Base-by-base conservation (phyloP, 1,140 invertebrate species). In the Gyrodactylus bullatarudis region DNA sequence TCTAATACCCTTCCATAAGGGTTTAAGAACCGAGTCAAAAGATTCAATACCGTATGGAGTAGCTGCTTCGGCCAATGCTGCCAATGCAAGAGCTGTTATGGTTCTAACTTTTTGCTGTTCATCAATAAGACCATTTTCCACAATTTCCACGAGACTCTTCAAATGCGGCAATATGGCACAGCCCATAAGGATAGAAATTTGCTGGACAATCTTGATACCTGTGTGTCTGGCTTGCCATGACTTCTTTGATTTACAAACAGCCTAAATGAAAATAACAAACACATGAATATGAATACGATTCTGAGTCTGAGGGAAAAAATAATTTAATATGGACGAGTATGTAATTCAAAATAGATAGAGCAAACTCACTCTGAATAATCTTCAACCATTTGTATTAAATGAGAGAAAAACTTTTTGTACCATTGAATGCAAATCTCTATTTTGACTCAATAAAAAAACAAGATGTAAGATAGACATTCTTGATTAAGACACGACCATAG, bases 171-270 rank as follows among this genome's bases (percentile, higher is more conserved):
- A 81, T 78, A 99, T 97, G 68, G 95, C 95, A 81, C 95, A 99
- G 0, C 95, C 95, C 94, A 99, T 98, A 0, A 99, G 82, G 78
- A 99, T 99, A 34, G 94, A 91, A 76, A 99, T 98, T 83, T 99
- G 95, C 80, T 99, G 95, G 0, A 99, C 94, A 79, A 99, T 99
- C 83, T 99, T 99, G 72, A 99, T 99, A 79, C 83, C 95, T 0
- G 95, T 99, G 80, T 99, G 95, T 72, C 95, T 84, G 1, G 95
- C 95, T 83, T 99, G 95, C 95, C 95, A 99, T 0, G 91, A 96
- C 79, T 99, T 99, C 82, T 99, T 99, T 75, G 91, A 95, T 75
- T 91, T 87, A 81, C 95, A 99, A 0, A 99, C 95, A 75, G 95
- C 95, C 83, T 54, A n/a, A n/a, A n/a, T n/a, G n/a, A n/a, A n/a